Percentiles rank a stretch among this genome's conserved stretches.
Conservation (phyloP, 2,797 vertebrate genomes). For the Myotis planiceps region DNA sequence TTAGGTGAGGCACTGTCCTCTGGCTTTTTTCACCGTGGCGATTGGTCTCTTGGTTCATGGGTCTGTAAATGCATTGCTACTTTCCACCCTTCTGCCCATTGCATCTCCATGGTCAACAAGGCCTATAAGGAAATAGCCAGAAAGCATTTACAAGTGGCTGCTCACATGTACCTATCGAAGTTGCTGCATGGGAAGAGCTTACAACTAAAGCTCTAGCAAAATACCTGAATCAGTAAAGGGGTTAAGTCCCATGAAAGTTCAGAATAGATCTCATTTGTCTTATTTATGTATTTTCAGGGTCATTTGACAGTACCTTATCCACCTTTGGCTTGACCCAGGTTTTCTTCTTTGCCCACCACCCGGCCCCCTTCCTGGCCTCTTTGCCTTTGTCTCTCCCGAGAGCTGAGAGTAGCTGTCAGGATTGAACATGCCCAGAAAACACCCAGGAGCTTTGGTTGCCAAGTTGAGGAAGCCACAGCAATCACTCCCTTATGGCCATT, state of each 20-base stretch:
- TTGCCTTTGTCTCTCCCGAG: neutral
- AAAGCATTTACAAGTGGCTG: neutral
- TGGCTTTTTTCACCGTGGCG: neutral
- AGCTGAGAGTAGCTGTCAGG: neutral
- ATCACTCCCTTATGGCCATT: constrained; percentile 5
- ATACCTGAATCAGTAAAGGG: neutral
- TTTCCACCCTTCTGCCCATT: rapidly evolving
- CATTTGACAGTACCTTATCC: neutral
- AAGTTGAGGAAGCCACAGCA: neutral
- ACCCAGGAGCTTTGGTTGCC: constrained; percentile 29
- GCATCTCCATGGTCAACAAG: neutral
- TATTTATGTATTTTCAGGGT: neutral
- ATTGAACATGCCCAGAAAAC: neutral
- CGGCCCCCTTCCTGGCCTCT: neutral
- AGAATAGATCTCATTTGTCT: neutral
- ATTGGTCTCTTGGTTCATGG: neutral
- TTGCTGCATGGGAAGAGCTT: neutral
- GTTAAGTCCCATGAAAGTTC: neutral
- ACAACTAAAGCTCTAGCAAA: neutral
- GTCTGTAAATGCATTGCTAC: neutral
- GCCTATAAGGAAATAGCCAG: neutral
- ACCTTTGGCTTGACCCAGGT: neutral
- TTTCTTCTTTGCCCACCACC: neutral
- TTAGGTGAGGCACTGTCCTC: neutral
- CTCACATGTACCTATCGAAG: neutral